These are phyloP conservation scores for Alethe castanea DNA, from an alignment of 2,113 vertebrate species.

Conservation along the genomic window DNA sequence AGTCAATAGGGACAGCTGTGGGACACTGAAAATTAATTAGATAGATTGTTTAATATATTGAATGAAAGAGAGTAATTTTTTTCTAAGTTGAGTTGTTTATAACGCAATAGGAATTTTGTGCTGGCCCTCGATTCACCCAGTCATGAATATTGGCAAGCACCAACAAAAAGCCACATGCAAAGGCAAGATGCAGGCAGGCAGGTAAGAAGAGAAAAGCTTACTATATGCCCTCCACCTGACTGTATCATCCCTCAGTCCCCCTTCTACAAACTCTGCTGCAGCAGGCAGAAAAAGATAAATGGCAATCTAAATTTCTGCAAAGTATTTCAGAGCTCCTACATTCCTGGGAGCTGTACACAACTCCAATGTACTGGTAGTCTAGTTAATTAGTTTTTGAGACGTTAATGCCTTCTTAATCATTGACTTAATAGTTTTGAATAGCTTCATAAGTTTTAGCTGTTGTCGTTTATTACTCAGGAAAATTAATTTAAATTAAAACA, in stretches of 20 bases:
- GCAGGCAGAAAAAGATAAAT: slow-evolving; percentile 43
- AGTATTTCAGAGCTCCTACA: slow-evolving; percentile 46
- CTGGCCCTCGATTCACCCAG: background rate
- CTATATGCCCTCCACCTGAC: background rate
- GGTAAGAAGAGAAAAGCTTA: background rate
- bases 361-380: slow-evolving; percentile 51
- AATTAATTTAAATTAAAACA: slow-evolving; percentile 79
- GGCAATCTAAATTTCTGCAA: slow-evolving; percentile 52
- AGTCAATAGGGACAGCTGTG: background rate
- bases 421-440: slow-evolving; percentile 71
- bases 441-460: slow-evolving; percentile 72
- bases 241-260: background rate
- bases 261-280: background rate
- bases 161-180: background rate
- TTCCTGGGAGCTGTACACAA: slow-evolving; percentile 71
- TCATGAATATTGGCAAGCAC: background rate
- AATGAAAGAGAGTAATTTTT: background rate
- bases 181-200: background rate
- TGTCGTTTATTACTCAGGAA: slow-evolving; percentile 75
- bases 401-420: slow-evolving; percentile 71
- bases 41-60: background rate
- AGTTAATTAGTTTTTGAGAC: slow-evolving; percentile 73
- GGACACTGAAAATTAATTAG: background rate
- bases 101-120: background rate
- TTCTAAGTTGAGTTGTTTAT: background rate